Evolutionary conservation across 2,797 vertebrate genomes (phyloP), one percentile per base, ranked within the genome.

Genomic region (Eulemur mongoz): DNA sequence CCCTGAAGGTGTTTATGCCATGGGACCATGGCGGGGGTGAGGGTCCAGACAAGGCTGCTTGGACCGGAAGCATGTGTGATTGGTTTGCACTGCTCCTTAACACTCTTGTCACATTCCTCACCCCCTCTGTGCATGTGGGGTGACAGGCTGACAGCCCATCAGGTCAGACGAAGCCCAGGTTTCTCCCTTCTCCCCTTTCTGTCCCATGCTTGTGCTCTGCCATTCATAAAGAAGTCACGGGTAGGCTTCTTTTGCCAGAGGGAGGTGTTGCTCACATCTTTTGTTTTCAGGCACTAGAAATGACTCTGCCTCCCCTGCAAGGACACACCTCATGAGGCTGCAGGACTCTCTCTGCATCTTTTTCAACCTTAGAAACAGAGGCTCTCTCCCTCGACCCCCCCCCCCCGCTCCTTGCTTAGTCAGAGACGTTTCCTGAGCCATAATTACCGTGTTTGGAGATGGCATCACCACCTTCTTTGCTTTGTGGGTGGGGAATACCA

Each of bases 211-310:
- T 75, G 54, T 17, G 17, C 17, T n/a, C 50, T 9, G 0, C 23
- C 54, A 5, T 10, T 32, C 20, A 1, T 52, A 2, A 52, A 32
- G 67, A 50, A 61, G 67, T 13, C 13, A 4, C 1, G 0, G 18
- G 13, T 35, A 13, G 54, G 35, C 50, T 80, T 54, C 35, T 17
- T 94, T 15, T 35, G 85, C 76, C 38, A 22, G 67, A 67, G 25
- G 3, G 7, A 7, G 30, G 20, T 9, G 9, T 7, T 30, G 38
- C 54, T 59, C 57, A 2, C 5, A 0, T 35, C 27, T 89, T 72
- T 40, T 11, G 63, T 40, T 87, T 45, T n/a, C 9, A 6, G 25
- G 25, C 18, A 22, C 48, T 17, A 14, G 91, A 59, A 76, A 59
- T 59, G 9, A 35, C 57, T 67, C 76, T 54, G 17, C 70, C 10